These are phyloP conservation scores for Ornithorhynchus anatinus DNA, from an alignment of 2,113 vertebrate genomes.

Conservation along the genomic window DNA sequence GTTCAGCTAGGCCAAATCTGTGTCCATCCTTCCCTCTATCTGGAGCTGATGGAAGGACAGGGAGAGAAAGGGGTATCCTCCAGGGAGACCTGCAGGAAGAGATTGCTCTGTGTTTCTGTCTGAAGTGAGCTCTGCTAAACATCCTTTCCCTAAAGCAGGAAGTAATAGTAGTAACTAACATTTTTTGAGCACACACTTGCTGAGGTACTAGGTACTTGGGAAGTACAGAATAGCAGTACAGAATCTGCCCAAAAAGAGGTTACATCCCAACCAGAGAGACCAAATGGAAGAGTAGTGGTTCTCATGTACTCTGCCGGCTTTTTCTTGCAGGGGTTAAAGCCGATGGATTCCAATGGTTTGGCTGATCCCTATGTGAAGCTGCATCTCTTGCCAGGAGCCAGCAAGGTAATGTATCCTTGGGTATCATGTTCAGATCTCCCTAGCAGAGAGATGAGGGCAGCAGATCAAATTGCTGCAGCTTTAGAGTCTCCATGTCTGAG, in stretches of 20 bases:
- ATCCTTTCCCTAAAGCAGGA: too few relatives aligned
- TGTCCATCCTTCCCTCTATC: background rate
- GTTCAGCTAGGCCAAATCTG: too few relatives aligned
- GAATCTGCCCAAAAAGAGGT: too few relatives aligned
- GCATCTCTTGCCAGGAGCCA: constrained; percentile 93
- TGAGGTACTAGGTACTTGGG: too few relatives aligned
- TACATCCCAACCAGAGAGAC: too few relatives aligned
- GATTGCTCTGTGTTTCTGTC: too few relatives aligned
- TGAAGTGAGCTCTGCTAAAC: too few relatives aligned
- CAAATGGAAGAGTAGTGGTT: too few relatives aligned
- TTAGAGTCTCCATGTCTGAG: constrained; percentile 4
- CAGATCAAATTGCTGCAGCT: background rate
- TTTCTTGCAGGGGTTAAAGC: constrained; percentile 86
- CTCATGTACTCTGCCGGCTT: fast-evolving
- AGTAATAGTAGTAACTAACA: too few relatives aligned
- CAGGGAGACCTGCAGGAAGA: background rate
- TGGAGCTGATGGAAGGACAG: background rate
- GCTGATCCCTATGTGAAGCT: constrained; percentile 95
- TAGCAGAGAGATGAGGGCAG: background rate
- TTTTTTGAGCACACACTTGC: too few relatives aligned
- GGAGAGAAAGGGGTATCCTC: background rate
- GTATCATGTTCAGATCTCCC: background rate
- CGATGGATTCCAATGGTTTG: constrained; percentile 95
- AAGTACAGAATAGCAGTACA: too few relatives aligned
- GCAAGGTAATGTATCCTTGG: constrained; percentile 82